Base-by-base conservation (phyloP, 2,797 vertebrate genomes). In the Myotis planiceps region DNA sequence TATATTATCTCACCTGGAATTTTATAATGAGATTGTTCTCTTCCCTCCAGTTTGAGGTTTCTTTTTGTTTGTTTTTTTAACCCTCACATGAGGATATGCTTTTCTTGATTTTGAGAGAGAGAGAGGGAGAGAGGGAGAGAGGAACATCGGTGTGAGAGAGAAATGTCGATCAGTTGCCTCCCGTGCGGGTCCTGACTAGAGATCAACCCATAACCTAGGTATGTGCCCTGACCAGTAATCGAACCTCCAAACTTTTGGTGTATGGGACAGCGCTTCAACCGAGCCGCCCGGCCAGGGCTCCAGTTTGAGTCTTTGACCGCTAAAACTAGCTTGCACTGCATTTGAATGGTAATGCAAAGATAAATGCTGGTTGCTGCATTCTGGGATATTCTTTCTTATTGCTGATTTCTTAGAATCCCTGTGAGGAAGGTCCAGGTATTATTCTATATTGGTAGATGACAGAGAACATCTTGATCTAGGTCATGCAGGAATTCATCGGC, bases 351-450 rank as follows among this genome's bases (percentile, higher is more conserved):
- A 49, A 49, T 75, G 32, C n/a, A 47, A 58, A 94, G 87, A n/a
- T 94, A 81, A 92, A 69, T 39, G 53, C 49, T 79, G 27, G 23
- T 84, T 45, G 60, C n/a, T 89, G 1, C 69, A 29, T 87, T 69
- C 55, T 82, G 37, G 74, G 66, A 8, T 87, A 34, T 63, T 85
- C 69, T 92, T 85, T 88, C 58, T 49, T 86, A 16, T 32, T 88
- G 32, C 51, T 93, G 34, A 47, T 84, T 79, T 91, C 71, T 83
- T 95, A 49, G 84, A 94, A 29, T 83, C n/a, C n/a, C 21, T 83
- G 1, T 51, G 63, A 60, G 29, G 72, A 74, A 94, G 10, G 29
- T 66, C 45, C n/a, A 65, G 80, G 4, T 94, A 25, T 78, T 79
- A n/a, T 42, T 75, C 51, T 71, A 2, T 14, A 69, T 89, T 80